Conservation (phyloP, 2,888 invertebrate genomes). For the Chaitophorus viminalis region DNA sequence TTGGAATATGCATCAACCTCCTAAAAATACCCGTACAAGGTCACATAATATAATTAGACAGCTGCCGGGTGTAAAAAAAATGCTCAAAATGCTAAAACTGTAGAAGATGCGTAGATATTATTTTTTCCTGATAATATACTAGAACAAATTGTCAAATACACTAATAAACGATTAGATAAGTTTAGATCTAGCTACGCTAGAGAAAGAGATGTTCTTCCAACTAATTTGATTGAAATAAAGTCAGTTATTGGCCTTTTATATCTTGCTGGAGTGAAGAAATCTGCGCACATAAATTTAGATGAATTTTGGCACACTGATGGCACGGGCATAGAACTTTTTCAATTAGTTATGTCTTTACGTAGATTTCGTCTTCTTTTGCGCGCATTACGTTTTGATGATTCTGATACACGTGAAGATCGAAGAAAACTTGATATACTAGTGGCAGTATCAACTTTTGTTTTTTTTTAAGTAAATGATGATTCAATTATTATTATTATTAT, state of each 20-base stretch:
- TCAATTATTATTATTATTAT: too few relatives aligned
- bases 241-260: slow-evolving; percentile 6
- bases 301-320: slow-evolving; percentile 17
- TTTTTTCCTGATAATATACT: slow-evolving; percentile 11
- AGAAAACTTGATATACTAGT: too few relatives aligned
- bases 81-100: not conserved
- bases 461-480: too few relatives aligned
- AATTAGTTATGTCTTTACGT: not conserved
- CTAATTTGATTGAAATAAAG: slow-evolving; percentile 15
- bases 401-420: too few relatives aligned
- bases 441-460: too few relatives aligned
- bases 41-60: slow-evolving; percentile 10
- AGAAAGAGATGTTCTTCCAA: slow-evolving; percentile 12
- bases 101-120: slow-evolving; percentile 1
- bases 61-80: not conserved
- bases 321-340: slow-evolving; percentile 2
- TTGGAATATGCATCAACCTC: slow-evolving; percentile 22
- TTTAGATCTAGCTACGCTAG: slow-evolving; percentile 1
- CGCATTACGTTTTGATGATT: too few relatives aligned
- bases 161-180: slow-evolving; percentile 10
- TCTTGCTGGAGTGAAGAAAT: slow-evolving; percentile 12
- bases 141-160: slow-evolving; percentile 21
- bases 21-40: slow-evolving; percentile 4
- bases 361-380: too few relatives aligned
- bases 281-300: slow-evolving; percentile 14